Evolutionary conservation across 2,888 invertebrate genomes (phyloP), one percentile per base, ranked within the genome.

Genomic region (Cerceris rybyensis): DNA sequence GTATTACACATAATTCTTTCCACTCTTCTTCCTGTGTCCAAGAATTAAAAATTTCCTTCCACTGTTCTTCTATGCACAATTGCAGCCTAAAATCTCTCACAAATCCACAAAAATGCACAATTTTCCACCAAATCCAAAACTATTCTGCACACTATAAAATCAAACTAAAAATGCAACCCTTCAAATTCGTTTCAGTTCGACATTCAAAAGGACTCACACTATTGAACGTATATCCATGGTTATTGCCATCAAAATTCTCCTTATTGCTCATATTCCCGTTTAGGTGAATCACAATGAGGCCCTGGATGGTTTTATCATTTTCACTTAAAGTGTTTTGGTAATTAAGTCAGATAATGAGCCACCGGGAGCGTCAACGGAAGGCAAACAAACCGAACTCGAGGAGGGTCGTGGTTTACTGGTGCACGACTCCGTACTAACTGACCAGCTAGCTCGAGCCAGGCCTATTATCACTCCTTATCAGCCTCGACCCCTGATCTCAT

Each of bases 401-500:
- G 54, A 66, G 55, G 54, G 61, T 55, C 42, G 71, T 70, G 74
- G 72, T 70, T 78, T 54, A 67, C 73, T 67, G 73, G 83, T 42
- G 66, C 74, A 71, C 82, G 75, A 73, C 78, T 52, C 81, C 59
- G 77, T 81, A 86, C 82, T 82, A 86, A 90, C 89, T 89, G 81
- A 80, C 84, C 81, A 73, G 85, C 87, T 88, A 82, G 59, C 75
- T 28, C 59, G 57, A 63, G 65, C 64, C 75, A 39, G 43, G 39
- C 52, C 14, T 61, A 76, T 83, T 83, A 84, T 86, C 84, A 76
- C 14, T 46, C 60, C 52, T 82, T 88, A 88, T 88, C 88, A 82
- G 49, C 55, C 64, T 74, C 86, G 88, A 86, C 89, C 90, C 85
- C 86, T 87, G 87, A 87, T 86, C 89, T 82, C 68, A 67, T 65